Conservation (phyloP, 1,140 invertebrate species). For the Cephus cinctus region DNA sequence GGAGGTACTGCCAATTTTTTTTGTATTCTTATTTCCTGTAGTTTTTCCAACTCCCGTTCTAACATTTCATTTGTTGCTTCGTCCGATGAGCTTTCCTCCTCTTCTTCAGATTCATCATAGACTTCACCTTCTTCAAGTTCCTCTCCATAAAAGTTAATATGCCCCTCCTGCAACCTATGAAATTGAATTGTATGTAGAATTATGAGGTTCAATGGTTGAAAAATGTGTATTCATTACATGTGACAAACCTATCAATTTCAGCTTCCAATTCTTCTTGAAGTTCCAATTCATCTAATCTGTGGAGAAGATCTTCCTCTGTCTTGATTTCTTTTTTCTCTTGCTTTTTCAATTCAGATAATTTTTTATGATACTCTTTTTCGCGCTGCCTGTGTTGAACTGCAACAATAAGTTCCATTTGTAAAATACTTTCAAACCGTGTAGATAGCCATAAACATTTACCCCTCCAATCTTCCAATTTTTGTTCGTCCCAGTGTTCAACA, state of each 20-base stretch:
- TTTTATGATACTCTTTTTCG: conserved; percentile 53
- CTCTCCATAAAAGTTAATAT: conserved; percentile 24
- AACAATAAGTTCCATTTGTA: conserved; percentile 18
- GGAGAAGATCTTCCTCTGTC: conserved; percentile 53
- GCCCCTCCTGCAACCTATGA: conserved; percentile 28
- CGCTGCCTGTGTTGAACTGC: conserved; percentile 55
- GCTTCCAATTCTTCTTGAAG: conserved; percentile 58
- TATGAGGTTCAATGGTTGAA: conserved; percentile 3
- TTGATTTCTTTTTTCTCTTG: conserved; percentile 35
- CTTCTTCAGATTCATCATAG: conserved; percentile 27
- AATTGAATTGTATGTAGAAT: conserved; percentile 2
- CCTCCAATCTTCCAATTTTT: conserved; percentile 58
- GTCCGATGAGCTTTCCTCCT: conserved; percentile 17
- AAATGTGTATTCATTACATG: conserved; percentile 5
- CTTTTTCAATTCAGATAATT: conserved; percentile 44
- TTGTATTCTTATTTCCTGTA: neutral
- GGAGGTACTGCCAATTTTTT: conserved; percentile 15
- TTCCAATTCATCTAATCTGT: conserved; percentile 58
- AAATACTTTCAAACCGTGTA: conserved; percentile 4
- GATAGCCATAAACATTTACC: conserved; percentile 34
- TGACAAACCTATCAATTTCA: conserved; percentile 43
- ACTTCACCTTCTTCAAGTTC: conserved; percentile 25
- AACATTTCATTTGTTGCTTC: conserved; percentile 16
- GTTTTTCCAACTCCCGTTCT: conserved; percentile 16
- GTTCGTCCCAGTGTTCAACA: conserved; percentile 58